Percentiles rank a stretch among this genome's conserved stretches.
Conservation (phyloP, 2,113 vertebrate genomes). For the Serilophus lunatus region DNA sequence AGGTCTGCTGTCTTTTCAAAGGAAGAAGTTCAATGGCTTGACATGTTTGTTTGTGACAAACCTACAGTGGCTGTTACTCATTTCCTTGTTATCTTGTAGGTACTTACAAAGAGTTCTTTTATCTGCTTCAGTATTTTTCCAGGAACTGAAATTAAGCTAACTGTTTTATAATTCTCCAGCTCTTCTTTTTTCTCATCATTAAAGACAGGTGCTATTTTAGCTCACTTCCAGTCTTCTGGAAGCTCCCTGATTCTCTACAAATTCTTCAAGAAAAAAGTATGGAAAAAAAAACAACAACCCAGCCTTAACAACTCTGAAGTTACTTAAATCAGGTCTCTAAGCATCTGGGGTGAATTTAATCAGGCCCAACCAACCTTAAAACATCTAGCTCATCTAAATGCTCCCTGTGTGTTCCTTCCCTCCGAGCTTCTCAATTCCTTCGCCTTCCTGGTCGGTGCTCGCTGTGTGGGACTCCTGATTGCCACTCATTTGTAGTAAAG, state of each 20-base stretch:
- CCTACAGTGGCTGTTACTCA: conserved; percentile 62
- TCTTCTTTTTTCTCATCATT: conserved; percentile 59
- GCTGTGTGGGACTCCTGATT: conserved; percentile 20
- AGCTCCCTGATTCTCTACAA: conserved; percentile 30
- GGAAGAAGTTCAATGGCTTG: conserved; percentile 55
- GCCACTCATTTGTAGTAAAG: neutral
- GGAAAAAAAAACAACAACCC: neutral
- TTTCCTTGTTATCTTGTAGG: conserved; percentile 66
- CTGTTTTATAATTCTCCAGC: conserved; percentile 63
- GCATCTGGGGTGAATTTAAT: conserved; percentile 64
- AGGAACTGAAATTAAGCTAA: conserved; percentile 69
- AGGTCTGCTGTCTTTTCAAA: conserved; percentile 58
- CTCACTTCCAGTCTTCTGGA: conserved; percentile 37
- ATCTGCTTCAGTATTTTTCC: conserved; percentile 65
- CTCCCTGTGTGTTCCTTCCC: conserved; percentile 40
- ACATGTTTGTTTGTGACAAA: conserved; percentile 69
- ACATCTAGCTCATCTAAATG: conserved; percentile 55
- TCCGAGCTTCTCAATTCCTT: neutral
- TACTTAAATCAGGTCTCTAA: conserved; percentile 57
- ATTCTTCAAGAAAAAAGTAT: neutral
- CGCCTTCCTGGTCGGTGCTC: neutral
- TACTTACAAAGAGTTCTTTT: conserved; percentile 70
- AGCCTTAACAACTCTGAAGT: conserved; percentile 27
- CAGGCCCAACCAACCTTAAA: conserved; percentile 55
- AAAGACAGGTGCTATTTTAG: conserved; percentile 51